Base-by-base conservation (phyloP, 2,888 invertebrate species). In the Embidobia sp. region DNA sequence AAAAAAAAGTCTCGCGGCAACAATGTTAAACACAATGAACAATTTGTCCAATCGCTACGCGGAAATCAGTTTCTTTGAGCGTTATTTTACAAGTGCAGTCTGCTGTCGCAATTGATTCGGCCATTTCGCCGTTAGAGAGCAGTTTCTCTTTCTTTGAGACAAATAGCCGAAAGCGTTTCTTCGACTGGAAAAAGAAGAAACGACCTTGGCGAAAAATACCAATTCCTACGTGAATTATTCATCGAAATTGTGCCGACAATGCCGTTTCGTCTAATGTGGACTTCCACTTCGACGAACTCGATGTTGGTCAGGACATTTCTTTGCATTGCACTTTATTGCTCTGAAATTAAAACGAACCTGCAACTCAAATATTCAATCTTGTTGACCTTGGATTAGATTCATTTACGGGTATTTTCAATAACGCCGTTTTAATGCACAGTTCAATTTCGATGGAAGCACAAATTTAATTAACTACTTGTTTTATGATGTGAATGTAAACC, bases 221-320 rank as follows among this genome's bases (percentile, higher is more conserved):
- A 44, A 63, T 53, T 72, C 33, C 27, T 35, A 48, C 55, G 31
- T 72, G 72, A 63, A 72, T 72, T 46, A 72, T 72, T 72, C 72
- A 72, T 63, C n/a, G 15, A 19, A 19, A 46, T 53, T 18, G 40
- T n/a, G n/a, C n/a, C 55, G 35, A 53, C 40, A 15, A 29, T 16
- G 26, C 7, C 8, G 16, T 33, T 31, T 3, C 53, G 26, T 37
- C 31, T 40, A 59, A 53, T 37, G 48, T 72, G 19, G 61, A 13
- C 63, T 72, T 63, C 70, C 27, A 61, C 53, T 37, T 44, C 70
- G 61, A 8, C 19, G 15, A 10, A 37, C 33, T 4, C 27, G 40
- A 63, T 44, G 15, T 61, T 29, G 61, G 51, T 44, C 51, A 61
- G 70, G 51, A 49, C 18, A 22, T 49, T 49, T 69, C 49, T 63